phyloP scores from a whole-genome alignment of 1,140 invertebrate genomes.

The Drosophila melanica region DNA sequence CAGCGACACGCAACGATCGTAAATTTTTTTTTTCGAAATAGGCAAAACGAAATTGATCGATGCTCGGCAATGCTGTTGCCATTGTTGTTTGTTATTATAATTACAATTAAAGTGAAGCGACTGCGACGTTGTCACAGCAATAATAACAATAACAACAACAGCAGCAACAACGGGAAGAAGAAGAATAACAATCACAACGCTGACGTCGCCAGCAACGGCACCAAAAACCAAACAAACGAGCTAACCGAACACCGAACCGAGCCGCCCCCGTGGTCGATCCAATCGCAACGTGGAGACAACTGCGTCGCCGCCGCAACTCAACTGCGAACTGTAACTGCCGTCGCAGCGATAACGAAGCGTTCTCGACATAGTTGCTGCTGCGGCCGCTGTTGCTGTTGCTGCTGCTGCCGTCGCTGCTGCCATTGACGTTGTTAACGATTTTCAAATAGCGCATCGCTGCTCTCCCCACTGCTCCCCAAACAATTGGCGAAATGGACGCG shows the following conservation, averaged over 20 bases:
- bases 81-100: slow-evolving; percentile 55
- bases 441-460: slow-evolving; percentile 54
- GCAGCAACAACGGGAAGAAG: slow-evolving; percentile 1
- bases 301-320: slow-evolving; percentile 52
- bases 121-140: slow-evolving; percentile 41
- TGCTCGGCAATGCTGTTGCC: slow-evolving; percentile 24
- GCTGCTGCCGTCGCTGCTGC: slow-evolving; percentile 4
- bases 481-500: slow-evolving; percentile 26
- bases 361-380: slow-evolving; percentile 2
- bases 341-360: slow-evolving; percentile 16
- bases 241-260: slow-evolving; percentile 7
- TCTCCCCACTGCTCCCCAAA: background rate
- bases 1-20: slow-evolving; percentile 51
- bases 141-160: slow-evolving; percentile 28
- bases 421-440: slow-evolving; percentile 74
- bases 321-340: slow-evolving; percentile 53
- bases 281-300: slow-evolving; percentile 22
- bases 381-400: no score
- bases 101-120: slow-evolving; percentile 65
- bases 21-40: slow-evolving; percentile 13
- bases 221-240: slow-evolving; percentile 19
- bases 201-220: slow-evolving; percentile 17
- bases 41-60: slow-evolving; percentile 65
- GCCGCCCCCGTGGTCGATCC: slow-evolving; percentile 6
- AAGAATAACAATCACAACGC: slow-evolving; percentile 33